Conservation (phyloP, 2,888 invertebrate genomes). For the Amiota minor region DNA sequence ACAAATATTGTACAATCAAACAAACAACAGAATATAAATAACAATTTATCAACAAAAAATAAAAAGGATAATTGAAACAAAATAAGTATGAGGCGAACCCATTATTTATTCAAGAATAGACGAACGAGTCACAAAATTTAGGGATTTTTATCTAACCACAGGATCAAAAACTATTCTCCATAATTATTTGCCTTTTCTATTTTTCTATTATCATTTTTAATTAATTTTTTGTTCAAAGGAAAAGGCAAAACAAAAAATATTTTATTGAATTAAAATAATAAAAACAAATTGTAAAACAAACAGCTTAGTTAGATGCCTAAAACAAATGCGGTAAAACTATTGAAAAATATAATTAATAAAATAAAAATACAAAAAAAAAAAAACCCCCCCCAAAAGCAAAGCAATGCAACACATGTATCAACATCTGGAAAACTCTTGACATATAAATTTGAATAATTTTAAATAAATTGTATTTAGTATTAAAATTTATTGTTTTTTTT, state of each 20-base stretch:
- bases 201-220: slow-evolving; percentile 51
- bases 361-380: neutral
- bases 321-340: neutral
- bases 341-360: slow-evolving; percentile 20
- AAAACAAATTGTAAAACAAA: slow-evolving; percentile 8
- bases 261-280: slow-evolving; percentile 17
- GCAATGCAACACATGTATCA: neutral
- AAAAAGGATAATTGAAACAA: slow-evolving; percentile 6
- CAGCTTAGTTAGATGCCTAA: neutral
- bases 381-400: neutral
- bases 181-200: slow-evolving; percentile 41
- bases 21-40: slow-evolving; percentile 26
- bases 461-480: too few species aligned
- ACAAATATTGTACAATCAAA: slow-evolving; percentile 46
- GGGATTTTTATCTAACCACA: slow-evolving; percentile 48
- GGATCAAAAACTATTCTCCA: slow-evolving; percentile 28
- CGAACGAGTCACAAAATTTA: slow-evolving; percentile 46
- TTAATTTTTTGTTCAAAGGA: slow-evolving; percentile 48
- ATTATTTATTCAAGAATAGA: slow-evolving; percentile 62
- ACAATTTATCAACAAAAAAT: slow-evolving; percentile 14
- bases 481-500: too few species aligned
- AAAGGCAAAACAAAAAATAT: slow-evolving; percentile 15
- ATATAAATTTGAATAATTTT: too few species aligned
- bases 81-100: slow-evolving; percentile 44
- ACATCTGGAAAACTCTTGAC: too few species aligned